phyloP scores from a whole-genome alignment of 53 echinoderm and acorn worm genomes.

The Henricia sp. region DNA sequence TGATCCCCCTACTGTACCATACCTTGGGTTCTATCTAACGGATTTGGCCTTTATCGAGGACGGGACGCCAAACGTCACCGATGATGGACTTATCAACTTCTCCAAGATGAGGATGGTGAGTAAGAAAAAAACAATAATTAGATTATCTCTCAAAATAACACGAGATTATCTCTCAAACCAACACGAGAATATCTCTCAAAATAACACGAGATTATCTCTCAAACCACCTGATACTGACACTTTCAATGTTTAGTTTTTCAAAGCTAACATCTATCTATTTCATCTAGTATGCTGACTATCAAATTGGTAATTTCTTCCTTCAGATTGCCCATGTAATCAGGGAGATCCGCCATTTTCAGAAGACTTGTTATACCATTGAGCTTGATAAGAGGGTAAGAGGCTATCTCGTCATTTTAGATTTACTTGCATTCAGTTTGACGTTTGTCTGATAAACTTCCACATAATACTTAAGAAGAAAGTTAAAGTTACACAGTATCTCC shows the following conservation, averaged over 20 bases:
- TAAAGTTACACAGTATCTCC: no score
- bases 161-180: no score
- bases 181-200: no score
- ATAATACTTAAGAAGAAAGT: no score
- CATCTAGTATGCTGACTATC: neutral
- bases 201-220: neutral
- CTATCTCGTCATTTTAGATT: no score
- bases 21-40: conserved; percentile 93
- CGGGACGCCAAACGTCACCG: conserved; percentile 95
- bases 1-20: conserved; percentile 97
- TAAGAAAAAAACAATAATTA: no score
- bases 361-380: conserved; percentile 92
- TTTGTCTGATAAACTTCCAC: no score
- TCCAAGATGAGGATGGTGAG: conserved; percentile 99
- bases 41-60: conserved; percentile 97
- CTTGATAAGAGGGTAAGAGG: conserved; percentile 88
- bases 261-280: no score
- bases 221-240: neutral
- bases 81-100: conserved; percentile 94
- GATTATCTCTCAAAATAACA: no score
- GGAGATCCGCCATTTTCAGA: conserved; percentile 97
- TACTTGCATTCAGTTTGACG: no score
- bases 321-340: conserved; percentile 97
- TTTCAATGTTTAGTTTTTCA: no score
- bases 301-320: no score